Conservation (phyloP, 53 echinoderm and acorn worm species). For the Echinometra lucunter region DNA sequence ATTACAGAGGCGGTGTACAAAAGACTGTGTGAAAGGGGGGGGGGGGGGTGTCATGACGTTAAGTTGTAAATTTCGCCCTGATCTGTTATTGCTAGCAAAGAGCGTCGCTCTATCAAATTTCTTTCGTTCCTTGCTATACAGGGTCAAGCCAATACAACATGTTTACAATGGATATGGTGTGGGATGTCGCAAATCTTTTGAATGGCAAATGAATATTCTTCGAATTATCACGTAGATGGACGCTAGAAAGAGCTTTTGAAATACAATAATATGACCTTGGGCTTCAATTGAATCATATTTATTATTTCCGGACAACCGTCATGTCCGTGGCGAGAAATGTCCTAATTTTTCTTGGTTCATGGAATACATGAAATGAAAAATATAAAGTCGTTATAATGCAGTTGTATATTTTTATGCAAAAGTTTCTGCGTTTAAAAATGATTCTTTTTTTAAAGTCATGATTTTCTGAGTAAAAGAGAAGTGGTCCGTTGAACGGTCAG, state of each 20-base stretch:
- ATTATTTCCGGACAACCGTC: not conserved
- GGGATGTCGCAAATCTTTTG: not conserved
- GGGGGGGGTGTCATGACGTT: not conserved
- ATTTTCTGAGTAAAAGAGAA: too few relatives aligned
- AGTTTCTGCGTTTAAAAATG: too few relatives aligned
- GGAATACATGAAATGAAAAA: too few relatives aligned
- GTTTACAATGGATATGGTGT: not conserved
- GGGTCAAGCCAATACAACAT: not conserved
- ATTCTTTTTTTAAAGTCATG: too few relatives aligned
- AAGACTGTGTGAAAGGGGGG: not conserved
- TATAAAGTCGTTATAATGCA: too few relatives aligned
- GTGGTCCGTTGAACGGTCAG: too few relatives aligned
- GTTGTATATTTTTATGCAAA: too few relatives aligned
- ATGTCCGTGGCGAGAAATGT: not conserved
- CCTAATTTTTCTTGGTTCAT: not conserved
- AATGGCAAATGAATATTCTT: not conserved
- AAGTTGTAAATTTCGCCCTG: slow-evolving; percentile 26
- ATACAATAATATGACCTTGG: not conserved
- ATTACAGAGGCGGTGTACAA: not conserved
- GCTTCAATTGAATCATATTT: not conserved
- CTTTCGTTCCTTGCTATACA: slow-evolving; percentile 1
- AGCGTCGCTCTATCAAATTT: slow-evolving; percentile 2
- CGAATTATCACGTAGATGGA: not conserved
- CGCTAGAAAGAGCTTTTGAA: not conserved
- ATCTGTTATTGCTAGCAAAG: slow-evolving; percentile 1